Conservation (phyloP, 2,113 vertebrate species). For the Xyrauchen texanus region DNA sequence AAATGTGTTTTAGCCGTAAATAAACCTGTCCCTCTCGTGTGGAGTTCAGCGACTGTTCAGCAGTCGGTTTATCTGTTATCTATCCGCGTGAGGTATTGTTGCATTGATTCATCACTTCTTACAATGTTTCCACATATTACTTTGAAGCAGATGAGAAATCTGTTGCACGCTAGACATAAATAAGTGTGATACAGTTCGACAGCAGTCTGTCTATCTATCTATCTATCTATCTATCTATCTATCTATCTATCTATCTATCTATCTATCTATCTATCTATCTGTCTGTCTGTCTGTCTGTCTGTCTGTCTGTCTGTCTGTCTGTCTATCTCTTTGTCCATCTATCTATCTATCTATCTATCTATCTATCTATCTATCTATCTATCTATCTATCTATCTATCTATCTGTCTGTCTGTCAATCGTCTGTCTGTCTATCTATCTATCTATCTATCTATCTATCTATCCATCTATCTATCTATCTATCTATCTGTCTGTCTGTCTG, state of each 20-base stretch:
- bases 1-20: neutral
- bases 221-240: neutral
- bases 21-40: neutral
- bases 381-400: no score
- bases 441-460: no score
- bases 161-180: neutral
- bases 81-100: neutral
- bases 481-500: no score
- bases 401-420: no score
- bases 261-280: no score
- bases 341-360: no score
- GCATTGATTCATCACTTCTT: neutral
- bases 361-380: no score
- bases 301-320: no score
- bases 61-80: neutral
- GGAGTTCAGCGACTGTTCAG: neutral
- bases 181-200: neutral
- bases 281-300: no score
- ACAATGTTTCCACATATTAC: neutral
- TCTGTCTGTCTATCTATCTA: no score
- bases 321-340: no score
- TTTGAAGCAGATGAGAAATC: neutral
- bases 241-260: neutral
- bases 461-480: no score
- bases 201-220: neutral